Conservation (phyloP, 2,797 vertebrate genomes). For the Melopsittacus undulatus region DNA sequence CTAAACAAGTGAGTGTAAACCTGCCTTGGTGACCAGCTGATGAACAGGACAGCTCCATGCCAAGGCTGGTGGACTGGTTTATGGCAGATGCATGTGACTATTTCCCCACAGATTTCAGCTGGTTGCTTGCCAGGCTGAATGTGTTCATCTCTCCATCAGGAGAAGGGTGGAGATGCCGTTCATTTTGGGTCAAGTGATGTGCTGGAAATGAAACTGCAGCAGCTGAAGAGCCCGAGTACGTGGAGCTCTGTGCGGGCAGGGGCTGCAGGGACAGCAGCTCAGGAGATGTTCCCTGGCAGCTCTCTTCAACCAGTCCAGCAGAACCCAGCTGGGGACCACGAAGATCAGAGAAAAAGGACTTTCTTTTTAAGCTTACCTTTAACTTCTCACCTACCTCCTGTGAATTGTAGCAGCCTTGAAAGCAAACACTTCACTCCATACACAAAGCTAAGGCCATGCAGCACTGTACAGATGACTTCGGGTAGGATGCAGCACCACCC, state of each 20-base stretch:
- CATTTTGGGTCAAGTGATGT: background rate
- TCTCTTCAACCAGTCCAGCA: background rate
- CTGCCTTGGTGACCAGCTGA: background rate
- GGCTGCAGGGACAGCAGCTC: background rate
- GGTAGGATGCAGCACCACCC: accelerated
- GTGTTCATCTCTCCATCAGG: background rate
- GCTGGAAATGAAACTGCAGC: background rate
- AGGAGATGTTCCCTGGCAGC: background rate
- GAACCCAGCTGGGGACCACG: background rate
- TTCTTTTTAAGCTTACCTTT: background rate
- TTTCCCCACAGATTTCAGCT: background rate
- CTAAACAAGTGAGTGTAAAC: background rate
- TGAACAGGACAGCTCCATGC: background rate
- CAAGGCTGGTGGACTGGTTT: background rate
- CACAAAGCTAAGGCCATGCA: background rate
- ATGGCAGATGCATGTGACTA: accelerated
- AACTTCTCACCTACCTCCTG: background rate
- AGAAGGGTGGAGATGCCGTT: background rate
- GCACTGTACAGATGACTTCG: background rate
- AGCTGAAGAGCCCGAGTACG: accelerated
- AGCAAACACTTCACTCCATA: background rate
- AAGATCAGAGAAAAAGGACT: background rate
- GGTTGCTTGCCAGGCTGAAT: background rate
- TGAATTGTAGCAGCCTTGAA: background rate
- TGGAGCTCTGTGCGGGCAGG: background rate